phyloP scores from a whole-genome alignment of 2,797 vertebrate species.

The Galaxias olidus region DNA sequence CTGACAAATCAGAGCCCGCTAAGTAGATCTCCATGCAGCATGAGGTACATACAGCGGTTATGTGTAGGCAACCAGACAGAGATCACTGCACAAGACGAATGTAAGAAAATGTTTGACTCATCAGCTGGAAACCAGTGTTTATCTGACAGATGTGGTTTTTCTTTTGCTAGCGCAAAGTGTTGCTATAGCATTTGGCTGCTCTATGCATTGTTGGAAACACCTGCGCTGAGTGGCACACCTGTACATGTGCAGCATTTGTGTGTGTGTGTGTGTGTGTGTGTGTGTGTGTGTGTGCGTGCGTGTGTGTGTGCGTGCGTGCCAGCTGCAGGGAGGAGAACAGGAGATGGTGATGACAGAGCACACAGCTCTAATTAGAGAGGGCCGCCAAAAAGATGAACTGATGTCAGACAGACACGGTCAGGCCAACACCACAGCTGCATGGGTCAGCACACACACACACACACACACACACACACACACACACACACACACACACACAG shows the following conservation, averaged over 20 bases:
- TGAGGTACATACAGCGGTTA: no score
- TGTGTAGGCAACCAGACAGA: no score
- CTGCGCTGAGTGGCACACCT: constrained; percentile 41
- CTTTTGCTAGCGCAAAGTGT: no score
- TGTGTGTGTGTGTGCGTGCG: constrained; percentile 11
- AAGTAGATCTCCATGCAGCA: no score
- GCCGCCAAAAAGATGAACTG: constrained; percentile 51
- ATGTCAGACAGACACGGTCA: constrained; percentile 57
- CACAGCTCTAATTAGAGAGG: constrained; percentile 68
- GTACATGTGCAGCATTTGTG: no score
- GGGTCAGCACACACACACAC: constrained; percentile 33
- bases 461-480: constrained; percentile 6
- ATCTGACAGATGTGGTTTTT: no score
- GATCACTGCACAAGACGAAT: no score
- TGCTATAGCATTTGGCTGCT: no score
- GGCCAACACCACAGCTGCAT: constrained; percentile 62
- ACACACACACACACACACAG: constrained; percentile 18
- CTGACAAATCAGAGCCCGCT: no score
- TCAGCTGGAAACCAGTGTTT: no score
- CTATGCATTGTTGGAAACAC: constrained; percentile 34
- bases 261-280: constrained; percentile 11
- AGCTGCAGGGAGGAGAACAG: constrained; percentile 58
- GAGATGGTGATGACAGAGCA: constrained; percentile 71
- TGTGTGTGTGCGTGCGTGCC: constrained; percentile 28
- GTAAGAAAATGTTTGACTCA: no score